Conservation (phyloP, 2,797 vertebrate genomes). For the Rhynchotus rufescens region DNA sequence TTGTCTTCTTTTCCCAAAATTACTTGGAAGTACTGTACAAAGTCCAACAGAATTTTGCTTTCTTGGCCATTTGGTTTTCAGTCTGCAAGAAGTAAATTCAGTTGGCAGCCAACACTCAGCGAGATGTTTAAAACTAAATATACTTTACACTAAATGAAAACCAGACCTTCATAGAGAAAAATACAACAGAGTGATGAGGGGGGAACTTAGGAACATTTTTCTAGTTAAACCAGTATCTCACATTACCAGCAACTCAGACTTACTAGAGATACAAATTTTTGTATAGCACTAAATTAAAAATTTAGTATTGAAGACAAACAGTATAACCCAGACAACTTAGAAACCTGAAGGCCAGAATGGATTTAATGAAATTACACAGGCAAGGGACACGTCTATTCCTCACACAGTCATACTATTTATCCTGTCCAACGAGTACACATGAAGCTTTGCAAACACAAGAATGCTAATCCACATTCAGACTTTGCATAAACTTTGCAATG, state of each 20-base stretch:
- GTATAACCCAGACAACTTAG: background rate
- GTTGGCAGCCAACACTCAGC: slow-evolving; percentile 1
- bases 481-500: background rate
- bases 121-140: slow-evolving; percentile 68
- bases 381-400: background rate
- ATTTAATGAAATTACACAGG: background rate
- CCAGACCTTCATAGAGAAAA: background rate
- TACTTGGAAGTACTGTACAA: background rate
- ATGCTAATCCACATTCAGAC: background rate
- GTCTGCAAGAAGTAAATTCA: slow-evolving; percentile 57
- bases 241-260: background rate
- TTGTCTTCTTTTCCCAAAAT: background rate
- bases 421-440: background rate
- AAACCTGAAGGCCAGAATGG: background rate
- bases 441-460: background rate
- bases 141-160: slow-evolving; percentile 58
- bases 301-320: background rate
- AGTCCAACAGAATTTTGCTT: background rate
- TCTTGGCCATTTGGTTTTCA: slow-evolving; percentile 18
- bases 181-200: background rate
- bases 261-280: background rate
- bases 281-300: background rate
- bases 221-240: background rate
- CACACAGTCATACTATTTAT: background rate
- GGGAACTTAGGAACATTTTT: background rate